phyloP scores from a whole-genome alignment of 2,888 invertebrate genomes.

The Stictocephala bisonia region DNA sequence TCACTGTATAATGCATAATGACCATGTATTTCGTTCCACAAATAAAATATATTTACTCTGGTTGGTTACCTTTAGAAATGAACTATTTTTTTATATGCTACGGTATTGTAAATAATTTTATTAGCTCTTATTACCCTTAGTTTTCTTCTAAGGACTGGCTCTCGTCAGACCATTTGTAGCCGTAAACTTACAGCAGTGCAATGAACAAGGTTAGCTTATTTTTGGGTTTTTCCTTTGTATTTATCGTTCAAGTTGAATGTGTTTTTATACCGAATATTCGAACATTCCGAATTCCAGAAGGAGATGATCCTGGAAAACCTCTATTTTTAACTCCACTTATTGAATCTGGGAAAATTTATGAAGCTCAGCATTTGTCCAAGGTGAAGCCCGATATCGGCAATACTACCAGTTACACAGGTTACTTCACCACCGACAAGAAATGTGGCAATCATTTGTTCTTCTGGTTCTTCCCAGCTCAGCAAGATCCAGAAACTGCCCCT shows the following conservation, averaged over 20 bases:
- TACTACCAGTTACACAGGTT: constrained; percentile 71
- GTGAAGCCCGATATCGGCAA: constrained; percentile 59
- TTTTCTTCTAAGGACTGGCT: no score
- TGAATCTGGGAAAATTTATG: constrained; percentile 66
- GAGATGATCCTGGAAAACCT: constrained; percentile 64
- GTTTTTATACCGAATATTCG: constrained; percentile 14
- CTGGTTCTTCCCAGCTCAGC: constrained; percentile 67
- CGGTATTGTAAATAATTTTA: no score
- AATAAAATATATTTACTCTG: no score
- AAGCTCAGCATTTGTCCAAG: constrained; percentile 62
- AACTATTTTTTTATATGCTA: no score
- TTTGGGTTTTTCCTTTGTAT: no score
- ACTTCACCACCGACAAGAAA: constrained; percentile 69
- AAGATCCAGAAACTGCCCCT: constrained; percentile 64
- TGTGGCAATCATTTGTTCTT: constrained; percentile 67
- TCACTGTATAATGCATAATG: no score
- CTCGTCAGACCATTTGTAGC: no score
- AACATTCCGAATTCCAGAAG: constrained; percentile 20
- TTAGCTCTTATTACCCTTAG: no score
- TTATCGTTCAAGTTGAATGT: not conserved
- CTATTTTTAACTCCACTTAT: constrained; percentile 72
- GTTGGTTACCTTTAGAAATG: no score
- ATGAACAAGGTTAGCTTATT: no score
- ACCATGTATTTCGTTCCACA: no score
- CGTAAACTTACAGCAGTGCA: no score